Percentiles rank a stretch among this genome's conserved stretches.
Evolutionary conservation across 2,888 invertebrate genomes (phyloP).

Genomic region (Choristoneura rosaceana): DNA sequence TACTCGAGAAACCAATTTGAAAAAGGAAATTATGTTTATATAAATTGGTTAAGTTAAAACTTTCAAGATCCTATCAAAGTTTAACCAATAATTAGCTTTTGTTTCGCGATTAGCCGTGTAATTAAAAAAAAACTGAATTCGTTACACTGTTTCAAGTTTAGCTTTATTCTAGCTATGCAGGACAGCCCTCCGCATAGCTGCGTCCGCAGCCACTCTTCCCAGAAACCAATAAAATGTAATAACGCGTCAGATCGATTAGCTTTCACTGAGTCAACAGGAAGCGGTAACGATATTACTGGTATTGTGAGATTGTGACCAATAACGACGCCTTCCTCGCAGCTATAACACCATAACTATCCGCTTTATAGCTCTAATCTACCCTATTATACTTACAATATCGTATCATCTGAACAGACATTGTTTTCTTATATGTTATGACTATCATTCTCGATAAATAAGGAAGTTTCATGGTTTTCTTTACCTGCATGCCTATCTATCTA

Average conservation of each 20-base stretch:
- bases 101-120: too few species aligned
- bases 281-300: conserved; percentile 62
- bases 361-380: conserved; percentile 59
- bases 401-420: conserved; percentile 48
- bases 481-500: not conserved
- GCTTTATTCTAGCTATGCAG: not conserved
- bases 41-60: too few species aligned
- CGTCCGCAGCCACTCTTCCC: conserved; percentile 10
- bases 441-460: conserved; percentile 29
- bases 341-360: conserved; percentile 59
- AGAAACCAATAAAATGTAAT: conserved; percentile 57
- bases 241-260: conserved; percentile 64
- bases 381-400: conserved; percentile 54
- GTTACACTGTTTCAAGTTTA: not conserved
- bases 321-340: conserved; percentile 53
- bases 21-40: too few species aligned
- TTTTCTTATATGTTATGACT: conserved; percentile 45
- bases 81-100: too few species aligned
- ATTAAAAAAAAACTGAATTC: too few species aligned
- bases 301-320: conserved; percentile 63
- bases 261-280: conserved; percentile 60
- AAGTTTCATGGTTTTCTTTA: conserved; percentile 9
- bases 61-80: too few species aligned
- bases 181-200: not conserved
- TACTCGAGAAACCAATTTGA: too few species aligned